A percentile compares a stretch with the other conserved stretches of the same genome.
Conservation (phyloP, 2,888 invertebrate genomes). For the Macrophya annulata region DNA sequence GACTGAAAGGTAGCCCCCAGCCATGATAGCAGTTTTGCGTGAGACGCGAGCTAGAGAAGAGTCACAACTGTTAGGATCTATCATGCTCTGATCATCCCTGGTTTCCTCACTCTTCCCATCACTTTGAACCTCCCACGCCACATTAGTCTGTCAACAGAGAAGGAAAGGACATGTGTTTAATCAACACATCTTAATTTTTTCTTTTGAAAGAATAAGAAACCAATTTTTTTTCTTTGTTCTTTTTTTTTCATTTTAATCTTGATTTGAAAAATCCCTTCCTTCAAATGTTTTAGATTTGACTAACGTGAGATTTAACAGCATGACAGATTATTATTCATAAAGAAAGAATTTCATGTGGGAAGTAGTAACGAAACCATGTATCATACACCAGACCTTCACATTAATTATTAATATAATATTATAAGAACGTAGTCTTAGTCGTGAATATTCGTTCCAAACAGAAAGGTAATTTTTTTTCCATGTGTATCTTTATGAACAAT, state of each 20-base stretch:
- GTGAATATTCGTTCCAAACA: neutral
- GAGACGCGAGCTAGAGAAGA: conserved; percentile 69
- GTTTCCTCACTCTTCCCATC: conserved; percentile 79
- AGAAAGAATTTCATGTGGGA: conserved; percentile 47
- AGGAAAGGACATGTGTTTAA: conserved; percentile 83
- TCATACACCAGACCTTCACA: conserved; percentile 12
- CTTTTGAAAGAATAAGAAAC: conserved; percentile 73
- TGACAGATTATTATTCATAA: conserved; percentile 56
- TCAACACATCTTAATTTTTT: conserved; percentile 71
- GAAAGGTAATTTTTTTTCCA: neutral
- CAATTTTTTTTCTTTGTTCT: conserved; percentile 63
- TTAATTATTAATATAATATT: conserved; percentile 6
- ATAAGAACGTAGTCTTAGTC: neutral
- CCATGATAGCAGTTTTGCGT: conserved; percentile 71
- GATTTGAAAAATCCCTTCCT: conserved; percentile 81
- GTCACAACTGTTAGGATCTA: conserved; percentile 70
- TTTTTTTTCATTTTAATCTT: conserved; percentile 56
- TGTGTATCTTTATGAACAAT: neutral
- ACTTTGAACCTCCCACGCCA: conserved; percentile 80
- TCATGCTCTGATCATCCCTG: conserved; percentile 73
- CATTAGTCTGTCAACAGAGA: conserved; percentile 86
- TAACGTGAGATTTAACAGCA: conserved; percentile 57
- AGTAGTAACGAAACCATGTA: conserved; percentile 60
- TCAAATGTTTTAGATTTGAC: conserved; percentile 74
- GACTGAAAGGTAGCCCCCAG: conserved; percentile 71